Conservation (phyloP, 2,888 invertebrate species). For the Macaria notata region DNA sequence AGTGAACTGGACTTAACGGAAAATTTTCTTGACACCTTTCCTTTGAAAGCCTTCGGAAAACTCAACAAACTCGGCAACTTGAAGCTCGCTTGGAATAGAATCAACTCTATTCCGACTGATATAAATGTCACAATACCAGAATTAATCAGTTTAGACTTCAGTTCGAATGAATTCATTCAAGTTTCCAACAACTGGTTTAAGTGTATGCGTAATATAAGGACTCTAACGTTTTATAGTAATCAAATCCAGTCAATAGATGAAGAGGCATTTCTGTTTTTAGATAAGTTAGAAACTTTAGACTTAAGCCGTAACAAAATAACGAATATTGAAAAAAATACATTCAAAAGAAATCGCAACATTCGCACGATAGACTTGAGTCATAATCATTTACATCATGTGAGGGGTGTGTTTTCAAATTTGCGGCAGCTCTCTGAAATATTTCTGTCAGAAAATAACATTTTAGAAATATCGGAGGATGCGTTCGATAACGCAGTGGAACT, state of each 20-base stretch:
- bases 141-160: constrained; percentile 90
- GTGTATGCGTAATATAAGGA: constrained; percentile 90
- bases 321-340: constrained; percentile 87
- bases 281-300: constrained; percentile 90
- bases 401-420: constrained; percentile 91
- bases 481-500: constrained; percentile 89
- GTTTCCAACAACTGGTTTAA: constrained; percentile 90
- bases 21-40: constrained; percentile 92
- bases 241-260: constrained; percentile 89
- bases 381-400: constrained; percentile 93
- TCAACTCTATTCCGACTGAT: constrained; percentile 88
- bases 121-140: constrained; percentile 87
- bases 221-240: constrained; percentile 92
- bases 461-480: constrained; percentile 90
- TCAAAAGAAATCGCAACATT: constrained; percentile 88
- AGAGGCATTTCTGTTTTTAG: constrained; percentile 88
- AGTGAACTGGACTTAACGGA: constrained; percentile 93
- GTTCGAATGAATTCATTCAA: constrained; percentile 91
- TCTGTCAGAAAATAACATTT: constrained; percentile 93
- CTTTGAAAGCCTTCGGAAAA: constrained; percentile 89
- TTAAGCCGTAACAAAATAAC: constrained; percentile 94
- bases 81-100: constrained; percentile 91
- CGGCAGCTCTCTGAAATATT: constrained; percentile 91
- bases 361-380: constrained; percentile 93
- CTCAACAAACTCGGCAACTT: constrained; percentile 87